Conservation (phyloP, 1,140 invertebrate genomes). For the Amyelois transitella region DNA sequence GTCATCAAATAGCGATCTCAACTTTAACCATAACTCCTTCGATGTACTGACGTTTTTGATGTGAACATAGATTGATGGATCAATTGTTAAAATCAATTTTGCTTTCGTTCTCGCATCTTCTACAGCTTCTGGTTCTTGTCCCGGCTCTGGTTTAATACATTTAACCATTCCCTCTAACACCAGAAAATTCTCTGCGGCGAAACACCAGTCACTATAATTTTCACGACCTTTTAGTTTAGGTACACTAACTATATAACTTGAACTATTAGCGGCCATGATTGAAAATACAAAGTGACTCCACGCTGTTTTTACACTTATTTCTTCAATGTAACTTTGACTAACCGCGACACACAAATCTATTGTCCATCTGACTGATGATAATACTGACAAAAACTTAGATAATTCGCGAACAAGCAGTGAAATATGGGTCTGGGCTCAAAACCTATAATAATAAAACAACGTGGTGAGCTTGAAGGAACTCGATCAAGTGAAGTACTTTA, state of each 20-base stretch:
- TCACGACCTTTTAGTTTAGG: neutral
- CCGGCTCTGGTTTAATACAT: neutral
- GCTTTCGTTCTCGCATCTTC: constrained; percentile 19
- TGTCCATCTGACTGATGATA: too few relatives aligned
- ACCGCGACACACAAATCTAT: too few relatives aligned
- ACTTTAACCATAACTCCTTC: constrained; percentile 32
- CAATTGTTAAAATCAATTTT: constrained; percentile 23
- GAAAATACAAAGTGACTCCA: too few relatives aligned
- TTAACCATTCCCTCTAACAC: neutral
- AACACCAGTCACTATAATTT: constrained; percentile 2
- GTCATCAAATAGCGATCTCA: constrained; percentile 29
- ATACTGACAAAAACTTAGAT: too few relatives aligned
- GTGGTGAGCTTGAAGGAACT: too few relatives aligned
- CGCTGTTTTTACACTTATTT: too few relatives aligned
- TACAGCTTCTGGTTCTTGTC: neutral
- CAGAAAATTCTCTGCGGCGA: neutral
- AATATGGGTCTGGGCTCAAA: too few relatives aligned
- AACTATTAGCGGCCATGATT: too few relatives aligned
- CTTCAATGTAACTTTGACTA: too few relatives aligned
- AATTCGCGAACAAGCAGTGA: too few relatives aligned
- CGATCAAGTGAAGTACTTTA: too few relatives aligned
- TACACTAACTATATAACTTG: constrained; percentile 2
- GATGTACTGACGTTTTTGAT: constrained; percentile 23
- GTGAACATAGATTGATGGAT: constrained; percentile 20
- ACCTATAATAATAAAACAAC: too few relatives aligned